These are phyloP conservation scores for Falco biarmicus DNA, from an alignment of 2,797 vertebrate species.

Conservation along the genomic window DNA sequence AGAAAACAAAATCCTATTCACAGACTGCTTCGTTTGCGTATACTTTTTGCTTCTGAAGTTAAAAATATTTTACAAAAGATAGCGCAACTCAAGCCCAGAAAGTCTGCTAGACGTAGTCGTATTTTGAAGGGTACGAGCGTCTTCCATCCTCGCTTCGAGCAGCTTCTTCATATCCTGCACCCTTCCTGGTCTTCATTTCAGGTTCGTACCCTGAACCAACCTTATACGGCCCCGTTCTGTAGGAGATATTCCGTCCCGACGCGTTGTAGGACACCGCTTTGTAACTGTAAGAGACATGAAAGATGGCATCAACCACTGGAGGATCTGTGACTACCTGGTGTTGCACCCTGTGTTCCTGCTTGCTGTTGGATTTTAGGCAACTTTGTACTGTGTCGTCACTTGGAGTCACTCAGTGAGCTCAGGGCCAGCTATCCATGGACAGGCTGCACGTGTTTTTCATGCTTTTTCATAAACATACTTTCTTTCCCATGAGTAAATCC, in stretches of 20 bases:
- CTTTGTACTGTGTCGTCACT: not conserved
- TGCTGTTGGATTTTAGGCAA: not conserved
- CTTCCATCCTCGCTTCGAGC: slow-evolving; percentile 81
- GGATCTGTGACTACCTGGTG: accelerated
- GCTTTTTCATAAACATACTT: not conserved
- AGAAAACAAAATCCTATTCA: slow-evolving; percentile 7
- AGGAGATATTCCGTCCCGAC: slow-evolving; percentile 80
- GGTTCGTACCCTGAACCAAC: slow-evolving; percentile 73
- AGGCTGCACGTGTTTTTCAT: not conserved
- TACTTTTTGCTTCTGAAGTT: slow-evolving; percentile 2
- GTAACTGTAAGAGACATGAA: slow-evolving; percentile 78
- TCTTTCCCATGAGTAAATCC: not conserved
- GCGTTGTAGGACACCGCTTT: slow-evolving; percentile 86
- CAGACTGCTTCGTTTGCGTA: not conserved
- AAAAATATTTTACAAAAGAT: not conserved
- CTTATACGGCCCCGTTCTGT: slow-evolving; percentile 78
- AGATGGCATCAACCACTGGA: not conserved
- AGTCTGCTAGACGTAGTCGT: slow-evolving; percentile 86
- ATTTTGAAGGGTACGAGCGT: slow-evolving; percentile 83
- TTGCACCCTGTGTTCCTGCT: not conserved
- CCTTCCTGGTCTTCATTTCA: slow-evolving; percentile 69
- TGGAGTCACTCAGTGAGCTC: not conserved
- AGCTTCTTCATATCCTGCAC: slow-evolving; percentile 73
- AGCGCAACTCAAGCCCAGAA: not conserved
- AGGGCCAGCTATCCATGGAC: not conserved